Percentiles rank a stretch among this genome's conserved stretches.
These are phyloP conservation scores for Aricia artaxerxes DNA, from an alignment of 2,888 invertebrate species.

Conservation along the genomic window DNA sequence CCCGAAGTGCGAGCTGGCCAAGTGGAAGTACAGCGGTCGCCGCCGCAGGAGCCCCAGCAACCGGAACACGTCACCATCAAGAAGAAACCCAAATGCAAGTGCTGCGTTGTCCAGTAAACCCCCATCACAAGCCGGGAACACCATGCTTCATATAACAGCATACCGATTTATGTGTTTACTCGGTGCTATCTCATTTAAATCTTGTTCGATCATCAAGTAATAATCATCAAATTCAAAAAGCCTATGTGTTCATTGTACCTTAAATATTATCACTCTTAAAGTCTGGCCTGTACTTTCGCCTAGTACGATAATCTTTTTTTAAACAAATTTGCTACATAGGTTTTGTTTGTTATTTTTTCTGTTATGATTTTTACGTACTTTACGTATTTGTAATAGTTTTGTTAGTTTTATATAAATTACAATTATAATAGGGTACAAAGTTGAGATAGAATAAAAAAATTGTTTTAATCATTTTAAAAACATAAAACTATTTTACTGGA, in stretches of 20 bases:
- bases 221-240: conserved; percentile 43
- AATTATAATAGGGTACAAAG: conserved; percentile 65
- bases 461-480: conserved; percentile 36
- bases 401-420: conserved; percentile 40
- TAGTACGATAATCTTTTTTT: conserved; percentile 38
- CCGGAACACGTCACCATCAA: conserved; percentile 95
- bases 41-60: conserved; percentile 88
- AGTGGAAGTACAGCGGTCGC: conserved; percentile 87
- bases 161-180: conserved; percentile 58
- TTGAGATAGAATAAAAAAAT: conserved; percentile 52
- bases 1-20: conserved; percentile 70
- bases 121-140: conserved; percentile 53
- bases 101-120: conserved; percentile 94
- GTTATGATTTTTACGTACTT: conserved; percentile 41
- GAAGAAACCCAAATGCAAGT: conserved; percentile 97
- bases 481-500: conserved; percentile 39
- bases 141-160: conserved; percentile 52
- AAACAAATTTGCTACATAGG: conserved; percentile 25
- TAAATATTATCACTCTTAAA: conserved; percentile 36
- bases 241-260: conserved; percentile 46
- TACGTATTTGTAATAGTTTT: conserved; percentile 45
- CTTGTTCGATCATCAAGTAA: conserved; percentile 48
- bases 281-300: conserved; percentile 39
- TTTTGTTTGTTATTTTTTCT: conserved; percentile 39
- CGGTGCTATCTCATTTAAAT: conserved; percentile 67